Percentiles rank a stretch among this genome's conserved stretches.
Evolutionary conservation across 2,113 vertebrate genomes (phyloP).

Genomic region (Malurus alboscapulatus): DNA sequence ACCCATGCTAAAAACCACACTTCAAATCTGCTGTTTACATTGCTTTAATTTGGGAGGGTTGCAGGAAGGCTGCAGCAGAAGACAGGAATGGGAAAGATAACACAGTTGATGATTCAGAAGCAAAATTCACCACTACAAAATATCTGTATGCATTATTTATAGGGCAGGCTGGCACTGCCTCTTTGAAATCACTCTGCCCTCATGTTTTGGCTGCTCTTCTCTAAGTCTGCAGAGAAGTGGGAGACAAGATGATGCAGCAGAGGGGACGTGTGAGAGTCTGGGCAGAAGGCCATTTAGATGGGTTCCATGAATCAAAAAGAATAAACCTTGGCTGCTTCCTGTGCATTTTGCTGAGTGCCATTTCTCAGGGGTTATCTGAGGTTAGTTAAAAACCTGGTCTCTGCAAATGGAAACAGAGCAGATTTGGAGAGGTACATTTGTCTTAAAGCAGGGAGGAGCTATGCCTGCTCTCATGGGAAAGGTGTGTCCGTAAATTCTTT

Average conservation of each 20-base stretch:
- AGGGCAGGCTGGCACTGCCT: background rate
- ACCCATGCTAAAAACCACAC: background rate
- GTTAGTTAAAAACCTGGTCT: background rate
- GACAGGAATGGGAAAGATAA: slow-evolving; percentile 10
- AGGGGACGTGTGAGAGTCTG: background rate
- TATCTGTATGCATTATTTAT: slow-evolving; percentile 44
- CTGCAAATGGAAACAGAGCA: background rate
- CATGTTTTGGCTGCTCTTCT: slow-evolving; percentile 15
- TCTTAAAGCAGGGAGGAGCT: background rate
- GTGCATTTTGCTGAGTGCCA: background rate
- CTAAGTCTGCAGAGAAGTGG: slow-evolving; percentile 6
- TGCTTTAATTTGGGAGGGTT: background rate
- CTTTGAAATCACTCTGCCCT: slow-evolving; percentile 5
- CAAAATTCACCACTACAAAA: slow-evolving; percentile 4
- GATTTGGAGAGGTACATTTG: background rate
- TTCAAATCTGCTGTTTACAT: background rate
- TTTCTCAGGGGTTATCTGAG: background rate
- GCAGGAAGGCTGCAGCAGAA: slow-evolving; percentile 15
- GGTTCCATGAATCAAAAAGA: background rate
- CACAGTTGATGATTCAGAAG: background rate
- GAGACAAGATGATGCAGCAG: slow-evolving; percentile 18
- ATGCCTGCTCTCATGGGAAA: background rate
- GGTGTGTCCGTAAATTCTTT: background rate
- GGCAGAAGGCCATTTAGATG: background rate
- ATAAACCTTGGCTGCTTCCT: background rate